These are phyloP conservation scores for Agonopterix heracliana DNA, from an alignment of 2,888 invertebrate species.

Conservation along the genomic window DNA sequence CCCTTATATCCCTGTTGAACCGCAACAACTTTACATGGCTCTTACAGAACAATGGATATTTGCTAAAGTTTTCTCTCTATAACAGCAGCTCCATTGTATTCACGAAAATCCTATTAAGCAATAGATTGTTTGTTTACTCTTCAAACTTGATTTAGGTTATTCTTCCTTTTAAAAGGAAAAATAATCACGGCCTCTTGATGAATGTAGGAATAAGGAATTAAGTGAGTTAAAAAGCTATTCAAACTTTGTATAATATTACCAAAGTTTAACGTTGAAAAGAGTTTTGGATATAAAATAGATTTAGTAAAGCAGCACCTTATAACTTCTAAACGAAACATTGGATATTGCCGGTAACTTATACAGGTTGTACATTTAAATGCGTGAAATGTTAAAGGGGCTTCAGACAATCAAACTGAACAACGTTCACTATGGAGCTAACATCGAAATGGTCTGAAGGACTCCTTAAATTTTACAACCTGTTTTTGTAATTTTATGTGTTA, in stretches of 20 bases:
- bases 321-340: too few relatives aligned
- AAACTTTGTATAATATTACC: conserved; percentile 38
- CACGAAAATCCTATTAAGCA: conserved; percentile 5
- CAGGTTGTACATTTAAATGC: too few relatives aligned
- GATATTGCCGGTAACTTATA: too few relatives aligned
- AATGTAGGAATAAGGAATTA: conserved; percentile 9
- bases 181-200: conserved; percentile 26
- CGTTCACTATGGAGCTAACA: too few relatives aligned
- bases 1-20: background rate
- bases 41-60: conserved; percentile 1
- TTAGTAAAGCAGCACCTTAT: conserved; percentile 3
- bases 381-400: too few relatives aligned
- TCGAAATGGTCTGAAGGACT: too few relatives aligned
- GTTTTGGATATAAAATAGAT: conserved; percentile 27
- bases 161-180: conserved; percentile 23
- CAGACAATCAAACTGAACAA: too few relatives aligned
- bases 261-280: conserved; percentile 21
- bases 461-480: too few relatives aligned
- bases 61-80: background rate
- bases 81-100: conserved; percentile 1
- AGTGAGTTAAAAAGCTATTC: conserved; percentile 22
- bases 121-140: conserved; percentile 15
- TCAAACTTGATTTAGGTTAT: conserved; percentile 16
- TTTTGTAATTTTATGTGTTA: too few relatives aligned
- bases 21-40: background rate